Conservation (phyloP, 2,888 invertebrate genomes). For the Cryptus viduatorius region DNA sequence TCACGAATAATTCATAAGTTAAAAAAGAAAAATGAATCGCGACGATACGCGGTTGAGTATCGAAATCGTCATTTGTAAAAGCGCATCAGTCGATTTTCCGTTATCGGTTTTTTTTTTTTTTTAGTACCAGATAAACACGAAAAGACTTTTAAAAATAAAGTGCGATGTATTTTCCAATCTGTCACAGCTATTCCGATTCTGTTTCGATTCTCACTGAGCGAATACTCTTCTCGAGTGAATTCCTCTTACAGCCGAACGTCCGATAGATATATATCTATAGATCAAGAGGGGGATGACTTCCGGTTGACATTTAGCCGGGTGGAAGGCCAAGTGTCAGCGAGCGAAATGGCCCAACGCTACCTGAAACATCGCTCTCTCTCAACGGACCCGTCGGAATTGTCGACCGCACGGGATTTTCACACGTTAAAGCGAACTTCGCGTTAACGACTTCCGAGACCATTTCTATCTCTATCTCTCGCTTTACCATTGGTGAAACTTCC, state of each 20-base stretch:
- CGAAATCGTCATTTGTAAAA: not conserved
- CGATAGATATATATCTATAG: slow-evolving; percentile 9
- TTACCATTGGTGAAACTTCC: not conserved
- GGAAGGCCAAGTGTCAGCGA: slow-evolving; percentile 49
- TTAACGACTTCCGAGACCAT: slow-evolving; percentile 27
- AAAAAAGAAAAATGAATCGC: not conserved
- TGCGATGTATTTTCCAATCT: not conserved
- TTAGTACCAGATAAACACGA: slow-evolving; percentile 2
- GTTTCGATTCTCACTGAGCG: not conserved
- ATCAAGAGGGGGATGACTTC: slow-evolving; percentile 22
- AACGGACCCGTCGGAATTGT: slow-evolving; percentile 4
- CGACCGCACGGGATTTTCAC: slow-evolving; percentile 29
- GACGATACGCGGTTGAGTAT: not conserved
- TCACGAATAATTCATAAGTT: not conserved
- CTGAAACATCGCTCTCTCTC: slow-evolving; percentile 7
- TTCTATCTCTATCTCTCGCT: not conserved
- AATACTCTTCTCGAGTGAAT: not conserved
- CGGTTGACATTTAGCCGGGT: slow-evolving; percentile 53
- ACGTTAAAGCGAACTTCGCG: slow-evolving; percentile 6
- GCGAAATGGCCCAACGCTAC: not conserved
- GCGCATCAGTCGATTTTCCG: slow-evolving; percentile 9
- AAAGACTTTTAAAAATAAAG: slow-evolving; percentile 10
- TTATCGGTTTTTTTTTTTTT: slow-evolving; percentile 12
- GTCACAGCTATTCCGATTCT: not conserved
- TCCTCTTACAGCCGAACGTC: not conserved